Percentiles rank a stretch among this genome's conserved stretches.
phyloP scores from a whole-genome alignment of 2,797 vertebrate species.

The Alectoris magna region DNA sequence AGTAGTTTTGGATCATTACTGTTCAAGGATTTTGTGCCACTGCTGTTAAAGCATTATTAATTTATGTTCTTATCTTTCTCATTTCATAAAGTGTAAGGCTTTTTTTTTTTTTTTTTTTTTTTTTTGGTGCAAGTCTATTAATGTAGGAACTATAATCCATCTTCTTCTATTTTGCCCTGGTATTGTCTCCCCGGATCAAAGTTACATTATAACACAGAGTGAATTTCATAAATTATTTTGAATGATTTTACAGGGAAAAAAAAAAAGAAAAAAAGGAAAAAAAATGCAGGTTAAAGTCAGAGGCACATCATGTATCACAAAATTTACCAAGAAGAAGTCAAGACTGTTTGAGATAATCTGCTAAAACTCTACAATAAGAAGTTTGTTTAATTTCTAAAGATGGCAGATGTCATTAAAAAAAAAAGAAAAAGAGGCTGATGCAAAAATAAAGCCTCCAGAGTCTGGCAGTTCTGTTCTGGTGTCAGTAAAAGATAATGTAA shows the following conservation, averaged over 20 bases:
- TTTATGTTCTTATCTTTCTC: slow-evolving; percentile 65
- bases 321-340: slow-evolving; percentile 45
- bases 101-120: not conserved
- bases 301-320: slow-evolving; percentile 11
- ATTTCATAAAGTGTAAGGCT: slow-evolving; percentile 32
- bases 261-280: not conserved
- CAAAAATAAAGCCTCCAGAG: slow-evolving; percentile 63
- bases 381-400: slow-evolving; percentile 69
- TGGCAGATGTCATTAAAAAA: slow-evolving; percentile 55
- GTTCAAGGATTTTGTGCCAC: slow-evolving; percentile 65
- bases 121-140: slow-evolving; percentile 48
- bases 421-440: not conserved
- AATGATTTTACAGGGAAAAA: not conserved
- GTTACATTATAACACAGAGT: slow-evolving; percentile 49
- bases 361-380: slow-evolving; percentile 55
- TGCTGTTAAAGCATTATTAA: slow-evolving; percentile 64
- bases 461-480: slow-evolving; percentile 58
- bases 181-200: slow-evolving; percentile 67
- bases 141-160: slow-evolving; percentile 57
- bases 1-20: slow-evolving; percentile 48
- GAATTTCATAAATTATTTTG: slow-evolving; percentile 67
- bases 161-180: slow-evolving; percentile 28
- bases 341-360: slow-evolving; percentile 46
- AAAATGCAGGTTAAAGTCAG: slow-evolving; percentile 45
- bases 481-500: slow-evolving; percentile 74